Percentiles rank a stretch among this genome's conserved stretches.
Conservation (phyloP, 2,797 vertebrate species). For the Iguana delicatissima region DNA sequence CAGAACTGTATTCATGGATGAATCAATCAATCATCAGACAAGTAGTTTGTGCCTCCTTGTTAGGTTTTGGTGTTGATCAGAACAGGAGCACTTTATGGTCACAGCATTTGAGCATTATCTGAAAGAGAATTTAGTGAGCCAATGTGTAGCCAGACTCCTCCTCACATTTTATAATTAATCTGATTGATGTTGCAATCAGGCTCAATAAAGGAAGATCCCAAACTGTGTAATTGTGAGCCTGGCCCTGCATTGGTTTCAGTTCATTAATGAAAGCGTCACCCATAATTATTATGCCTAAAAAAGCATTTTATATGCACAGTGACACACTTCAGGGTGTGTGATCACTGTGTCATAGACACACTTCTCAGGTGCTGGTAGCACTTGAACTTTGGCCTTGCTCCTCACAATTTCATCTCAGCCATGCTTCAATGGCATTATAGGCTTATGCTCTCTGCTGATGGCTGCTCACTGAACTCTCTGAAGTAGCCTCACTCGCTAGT, state of each 20-base stretch:
- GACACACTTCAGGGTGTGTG: constrained; percentile 40
- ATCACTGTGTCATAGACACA: constrained; percentile 30
- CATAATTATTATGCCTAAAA: constrained; percentile 48
- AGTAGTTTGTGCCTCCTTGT: not conserved
- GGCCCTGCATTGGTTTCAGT: constrained; percentile 46
- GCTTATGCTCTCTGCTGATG: constrained; percentile 12
- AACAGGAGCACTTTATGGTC: not conserved
- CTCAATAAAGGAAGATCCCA: constrained; percentile 37
- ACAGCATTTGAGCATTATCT: not conserved
- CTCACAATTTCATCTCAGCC: constrained; percentile 45
- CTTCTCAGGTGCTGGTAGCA: constrained; percentile 33
- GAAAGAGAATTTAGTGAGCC: not conserved
- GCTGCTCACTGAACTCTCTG: constrained; percentile 18
- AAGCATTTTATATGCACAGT: constrained; percentile 50
- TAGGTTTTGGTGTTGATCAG: not conserved
- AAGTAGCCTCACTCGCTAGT: constrained; percentile 24
- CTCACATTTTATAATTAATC: constrained; percentile 24
- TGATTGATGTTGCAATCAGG: constrained; percentile 39
- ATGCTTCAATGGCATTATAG: constrained; percentile 29
- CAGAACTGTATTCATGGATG: not conserved
- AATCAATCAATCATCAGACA: not conserved
- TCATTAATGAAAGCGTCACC: constrained; percentile 47
- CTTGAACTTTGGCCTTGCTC: constrained; percentile 41
- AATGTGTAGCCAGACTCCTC: not conserved
- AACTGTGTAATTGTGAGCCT: constrained; percentile 47